phyloP scores from a whole-genome alignment of 2,888 invertebrate genomes.

The Alentia gelatinosa region DNA sequence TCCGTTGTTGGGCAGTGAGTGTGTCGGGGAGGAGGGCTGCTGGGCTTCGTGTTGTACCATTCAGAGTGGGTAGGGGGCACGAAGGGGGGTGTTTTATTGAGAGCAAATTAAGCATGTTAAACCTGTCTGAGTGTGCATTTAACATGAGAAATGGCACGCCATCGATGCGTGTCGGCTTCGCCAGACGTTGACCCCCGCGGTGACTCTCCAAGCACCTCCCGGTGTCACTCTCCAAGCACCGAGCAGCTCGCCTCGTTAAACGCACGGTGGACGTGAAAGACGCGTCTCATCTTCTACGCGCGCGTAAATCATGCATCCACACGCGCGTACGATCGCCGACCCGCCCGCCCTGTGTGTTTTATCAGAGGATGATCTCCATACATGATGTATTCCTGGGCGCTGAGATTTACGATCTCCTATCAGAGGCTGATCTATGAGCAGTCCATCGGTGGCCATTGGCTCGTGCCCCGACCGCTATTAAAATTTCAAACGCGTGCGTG shows the following conservation, averaged over 20 bases:
- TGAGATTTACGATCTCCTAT: not conserved
- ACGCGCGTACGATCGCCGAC: too few species aligned
- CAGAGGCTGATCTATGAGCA: not conserved
- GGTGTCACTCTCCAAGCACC: too few species aligned
- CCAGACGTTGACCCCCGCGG: too few species aligned
- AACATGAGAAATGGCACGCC: conserved; percentile 2
- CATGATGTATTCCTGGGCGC: not conserved
- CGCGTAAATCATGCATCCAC: too few species aligned
- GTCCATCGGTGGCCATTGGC: not conserved
- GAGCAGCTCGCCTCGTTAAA: too few species aligned
- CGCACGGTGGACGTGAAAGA: too few species aligned
- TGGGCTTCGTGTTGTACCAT: not conserved
- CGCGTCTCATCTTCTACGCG: too few species aligned
- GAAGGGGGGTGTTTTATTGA: not conserved
- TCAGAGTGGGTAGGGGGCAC: not conserved
- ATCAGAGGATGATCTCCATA: not conserved
- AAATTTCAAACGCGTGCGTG: not conserved
- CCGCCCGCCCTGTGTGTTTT: not conserved
- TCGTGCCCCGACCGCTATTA: not conserved
- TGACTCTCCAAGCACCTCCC: too few species aligned
- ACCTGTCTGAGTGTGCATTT: conserved; percentile 17
- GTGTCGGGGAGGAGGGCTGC: not conserved
- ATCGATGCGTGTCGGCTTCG: not conserved
- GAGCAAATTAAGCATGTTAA: conserved; percentile 26
- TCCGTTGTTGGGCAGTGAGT: not conserved